A percentile compares a stretch with the other conserved stretches of the same genome.
These are phyloP conservation scores for Enteromius radiatus DNA, from an alignment of 2,797 vertebrate species.

Conservation along the genomic window DNA sequence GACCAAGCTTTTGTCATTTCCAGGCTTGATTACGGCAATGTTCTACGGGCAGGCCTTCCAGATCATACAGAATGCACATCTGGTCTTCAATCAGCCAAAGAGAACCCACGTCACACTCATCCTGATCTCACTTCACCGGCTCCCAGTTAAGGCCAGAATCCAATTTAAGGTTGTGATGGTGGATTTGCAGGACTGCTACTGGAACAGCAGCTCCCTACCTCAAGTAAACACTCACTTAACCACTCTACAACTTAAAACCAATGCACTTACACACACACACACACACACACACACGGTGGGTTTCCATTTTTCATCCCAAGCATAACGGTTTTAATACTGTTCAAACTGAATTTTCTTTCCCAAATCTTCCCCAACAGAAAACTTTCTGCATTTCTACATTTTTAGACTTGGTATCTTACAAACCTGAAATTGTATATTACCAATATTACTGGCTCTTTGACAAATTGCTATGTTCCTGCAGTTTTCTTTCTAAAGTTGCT, in stretches of 20 bases:
- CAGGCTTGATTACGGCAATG: background rate
- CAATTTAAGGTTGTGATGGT: background rate
- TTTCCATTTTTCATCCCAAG: background rate
- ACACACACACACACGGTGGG: background rate
- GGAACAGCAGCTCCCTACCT: background rate
- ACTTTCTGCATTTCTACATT: background rate
- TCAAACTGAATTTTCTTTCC: background rate
- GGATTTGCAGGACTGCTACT: background rate
- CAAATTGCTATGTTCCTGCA: background rate
- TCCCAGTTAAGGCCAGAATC: background rate
- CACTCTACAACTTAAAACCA: background rate
- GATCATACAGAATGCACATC: background rate
- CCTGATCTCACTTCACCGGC: background rate
- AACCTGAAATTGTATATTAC: background rate
- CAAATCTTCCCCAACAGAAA: too few relatives aligned
- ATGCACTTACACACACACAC: background rate
- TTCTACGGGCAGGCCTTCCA: background rate
- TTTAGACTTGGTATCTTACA: background rate
- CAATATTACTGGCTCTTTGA: background rate
- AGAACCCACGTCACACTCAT: background rate
- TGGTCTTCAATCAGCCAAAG: background rate
- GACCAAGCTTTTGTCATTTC: background rate
- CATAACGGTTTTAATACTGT: background rate
- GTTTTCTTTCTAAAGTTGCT: background rate
- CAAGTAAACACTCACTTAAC: background rate